Conservation (phyloP, 2,888 invertebrate genomes). For the Caenorhabditis panamensis region DNA sequence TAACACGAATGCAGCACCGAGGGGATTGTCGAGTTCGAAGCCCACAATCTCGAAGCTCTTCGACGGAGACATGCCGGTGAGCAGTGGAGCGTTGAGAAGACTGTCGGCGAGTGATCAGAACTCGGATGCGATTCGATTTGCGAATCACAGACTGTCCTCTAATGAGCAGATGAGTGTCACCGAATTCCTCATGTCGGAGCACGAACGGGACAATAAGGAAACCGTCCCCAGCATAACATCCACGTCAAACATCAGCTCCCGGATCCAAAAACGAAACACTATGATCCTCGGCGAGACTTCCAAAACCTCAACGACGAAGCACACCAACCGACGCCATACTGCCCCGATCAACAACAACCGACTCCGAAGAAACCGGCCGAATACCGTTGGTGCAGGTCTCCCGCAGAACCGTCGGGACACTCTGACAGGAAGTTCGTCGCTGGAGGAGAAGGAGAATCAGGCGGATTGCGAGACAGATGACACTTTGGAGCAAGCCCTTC, state of each 20-base stretch:
- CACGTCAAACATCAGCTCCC: conserved; percentile 2
- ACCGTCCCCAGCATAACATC: background rate
- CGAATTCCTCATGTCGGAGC: conserved; percentile 50
- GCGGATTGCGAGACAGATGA: conserved; percentile 54
- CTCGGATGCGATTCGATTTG: conserved; percentile 29
- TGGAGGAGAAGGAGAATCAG: conserved; percentile 58
- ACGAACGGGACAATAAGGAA: conserved; percentile 6
- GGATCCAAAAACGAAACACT: conserved; percentile 35
- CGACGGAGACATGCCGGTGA: conserved; percentile 16
- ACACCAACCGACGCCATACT: conserved; percentile 52
- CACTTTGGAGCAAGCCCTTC: conserved; percentile 5
- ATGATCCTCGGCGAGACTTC: conserved; percentile 24
- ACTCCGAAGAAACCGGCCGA: conserved; percentile 61
- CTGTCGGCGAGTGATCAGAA: conserved; percentile 58
- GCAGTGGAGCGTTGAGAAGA: conserved; percentile 37
- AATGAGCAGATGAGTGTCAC: conserved; percentile 51
- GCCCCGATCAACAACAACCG: conserved; percentile 55
- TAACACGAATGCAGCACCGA: conserved; percentile 50
- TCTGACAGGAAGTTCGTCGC: conserved; percentile 13
- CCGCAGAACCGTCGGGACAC: conserved; percentile 37
- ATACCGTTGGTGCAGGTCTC: conserved; percentile 62
- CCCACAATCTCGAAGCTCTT: conserved; percentile 30
- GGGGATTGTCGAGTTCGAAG: background rate
- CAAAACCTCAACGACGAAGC: background rate
- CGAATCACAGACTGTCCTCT: conserved; percentile 14